Evolutionary conservation across 2,888 invertebrate genomes (phyloP).

Genomic region (Drosophila koepferae): DNA sequence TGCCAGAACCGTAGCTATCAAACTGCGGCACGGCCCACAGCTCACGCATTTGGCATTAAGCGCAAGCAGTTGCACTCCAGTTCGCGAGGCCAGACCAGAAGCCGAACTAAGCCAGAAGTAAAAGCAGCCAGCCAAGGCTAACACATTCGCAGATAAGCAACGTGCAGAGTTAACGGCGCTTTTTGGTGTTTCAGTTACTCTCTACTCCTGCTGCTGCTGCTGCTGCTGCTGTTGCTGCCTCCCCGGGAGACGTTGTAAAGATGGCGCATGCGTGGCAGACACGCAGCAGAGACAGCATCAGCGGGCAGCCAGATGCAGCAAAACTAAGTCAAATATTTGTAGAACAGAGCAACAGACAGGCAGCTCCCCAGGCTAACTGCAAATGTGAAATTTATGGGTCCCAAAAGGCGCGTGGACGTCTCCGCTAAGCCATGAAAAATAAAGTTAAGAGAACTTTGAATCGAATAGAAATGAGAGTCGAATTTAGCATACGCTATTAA

Average conservation of each 20-base stretch:
- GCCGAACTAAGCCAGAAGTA: slow-evolving; percentile 36
- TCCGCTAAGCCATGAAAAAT: slow-evolving; percentile 34
- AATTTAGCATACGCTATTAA: not conserved
- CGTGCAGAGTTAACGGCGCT: slow-evolving; percentile 61
- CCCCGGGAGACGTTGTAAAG: slow-evolving; percentile 36
- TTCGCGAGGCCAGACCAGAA: slow-evolving; percentile 24
- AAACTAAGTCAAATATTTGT: slow-evolving; percentile 80
- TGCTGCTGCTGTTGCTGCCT: slow-evolving; percentile 4
- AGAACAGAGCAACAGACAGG: slow-evolving; percentile 48
- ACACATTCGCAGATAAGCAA: slow-evolving; percentile 66
- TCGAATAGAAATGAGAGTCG: not conserved
- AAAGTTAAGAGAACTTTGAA: not conserved
- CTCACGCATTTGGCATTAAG: slow-evolving; percentile 76
- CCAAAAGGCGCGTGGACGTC: slow-evolving; percentile 64
- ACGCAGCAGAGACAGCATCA: slow-evolving; percentile 50
- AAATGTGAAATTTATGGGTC: slow-evolving; percentile 76
- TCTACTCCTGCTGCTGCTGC: not conserved
- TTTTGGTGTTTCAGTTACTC: slow-evolving; percentile 20
- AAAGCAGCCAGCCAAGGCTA: slow-evolving; percentile 44
- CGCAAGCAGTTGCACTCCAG: slow-evolving; percentile 34
- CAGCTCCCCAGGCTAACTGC: slow-evolving; percentile 60
- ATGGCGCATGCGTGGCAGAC: slow-evolving; percentile 76
- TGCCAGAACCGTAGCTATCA: slow-evolving; percentile 50
- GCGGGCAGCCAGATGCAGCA: slow-evolving; percentile 41
- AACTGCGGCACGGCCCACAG: slow-evolving; percentile 69